Evolutionary conservation across 2,888 invertebrate genomes (phyloP), one percentile per base, ranked within the genome.

Genomic region (Crioceris asparagi): DNA sequence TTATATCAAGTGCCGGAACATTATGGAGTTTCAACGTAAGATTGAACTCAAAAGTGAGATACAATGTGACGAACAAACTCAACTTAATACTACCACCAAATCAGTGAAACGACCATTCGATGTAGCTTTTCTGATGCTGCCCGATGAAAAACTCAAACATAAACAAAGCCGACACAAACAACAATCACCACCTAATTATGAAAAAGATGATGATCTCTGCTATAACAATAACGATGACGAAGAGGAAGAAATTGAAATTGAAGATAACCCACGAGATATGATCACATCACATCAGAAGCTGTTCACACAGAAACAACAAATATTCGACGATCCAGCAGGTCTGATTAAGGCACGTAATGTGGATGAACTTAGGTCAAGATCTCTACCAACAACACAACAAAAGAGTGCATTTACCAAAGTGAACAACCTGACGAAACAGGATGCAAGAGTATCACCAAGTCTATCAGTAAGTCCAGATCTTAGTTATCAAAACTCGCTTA

Each of bases 331-430:
- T 43, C 75, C 75, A 0, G 55, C 54, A 34, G 40, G 61, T 26
- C n/a, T 29, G 10, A 50, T 54, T 15, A 66, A 72, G 51, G 67
- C 70, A 1, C 66, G 68, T 48, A 71, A 69, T 43, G 70, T 72
- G 42, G 66, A 62, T 31, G 56, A 58, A 25, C 39, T 53, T 17
- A 59, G 67, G 29, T 43, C 58, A 5, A 71, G 72, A 23, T 70
- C 35, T 4, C 11, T 44, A 10, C 38, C 45, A 2, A 33, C 74
- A 4, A 60, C 71, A 45, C 68, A 69, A 33, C 64, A 61, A 41
- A 77, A 77, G 53, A 87, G 87, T 65, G 88, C 88, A 5, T 88
- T 88, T 54, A 88, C 87, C 1, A 88, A 88, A 69, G 87, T 88
- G 39, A 67, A 64, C 47, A 67, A 64, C 47, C 49, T 71, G 31